A percentile compares a stretch with the other conserved stretches of the same genome.
Evolutionary conservation across 2,888 invertebrate genomes (phyloP).

Genomic region (Campaea margaritaria): DNA sequence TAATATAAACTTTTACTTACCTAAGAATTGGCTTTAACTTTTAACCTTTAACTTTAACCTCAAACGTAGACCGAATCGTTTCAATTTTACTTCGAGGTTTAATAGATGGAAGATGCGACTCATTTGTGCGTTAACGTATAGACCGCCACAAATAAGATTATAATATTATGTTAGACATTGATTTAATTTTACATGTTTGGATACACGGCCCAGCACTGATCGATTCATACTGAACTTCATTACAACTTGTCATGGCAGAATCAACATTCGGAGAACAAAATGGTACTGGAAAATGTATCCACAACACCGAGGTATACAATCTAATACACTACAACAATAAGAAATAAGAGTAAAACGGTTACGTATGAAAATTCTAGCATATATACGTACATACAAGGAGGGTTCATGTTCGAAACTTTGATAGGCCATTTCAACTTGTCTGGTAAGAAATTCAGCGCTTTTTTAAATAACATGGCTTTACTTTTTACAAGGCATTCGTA

Average conservation of each 20-base stretch:
- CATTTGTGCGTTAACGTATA: conserved; percentile 67
- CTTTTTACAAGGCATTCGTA: not conserved
- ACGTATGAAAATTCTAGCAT: conserved; percentile 72
- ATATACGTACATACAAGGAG: conserved; percentile 52
- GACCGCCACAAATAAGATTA: conserved; percentile 52
- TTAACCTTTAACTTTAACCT: too few relatives aligned
- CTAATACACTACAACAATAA: conserved; percentile 63
- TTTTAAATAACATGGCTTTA: conserved; percentile 5
- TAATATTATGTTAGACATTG: conserved; percentile 53
- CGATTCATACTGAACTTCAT: not conserved
- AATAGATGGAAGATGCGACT: conserved; percentile 49
- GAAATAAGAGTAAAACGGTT: conserved; percentile 68
- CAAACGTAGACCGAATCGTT: conserved; percentile 61
- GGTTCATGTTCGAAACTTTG: conserved; percentile 39
- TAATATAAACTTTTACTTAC: conserved; percentile 77
- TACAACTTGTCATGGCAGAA: not conserved
- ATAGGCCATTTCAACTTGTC: conserved; percentile 48
- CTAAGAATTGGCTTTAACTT: conserved; percentile 80
- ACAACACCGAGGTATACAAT: conserved; percentile 51
- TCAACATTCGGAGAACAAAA: conserved; percentile 1
- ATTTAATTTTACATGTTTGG: conserved; percentile 41
- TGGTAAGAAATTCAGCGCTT: conserved; percentile 31
- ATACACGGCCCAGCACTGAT: conserved; percentile 37
- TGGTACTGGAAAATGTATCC: conserved; percentile 44
- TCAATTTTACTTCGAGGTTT: conserved; percentile 54